Percentiles rank a stretch among this genome's conserved stretches.
Conservation (phyloP, 2,113 vertebrate species). For the Calonectris borealis region DNA sequence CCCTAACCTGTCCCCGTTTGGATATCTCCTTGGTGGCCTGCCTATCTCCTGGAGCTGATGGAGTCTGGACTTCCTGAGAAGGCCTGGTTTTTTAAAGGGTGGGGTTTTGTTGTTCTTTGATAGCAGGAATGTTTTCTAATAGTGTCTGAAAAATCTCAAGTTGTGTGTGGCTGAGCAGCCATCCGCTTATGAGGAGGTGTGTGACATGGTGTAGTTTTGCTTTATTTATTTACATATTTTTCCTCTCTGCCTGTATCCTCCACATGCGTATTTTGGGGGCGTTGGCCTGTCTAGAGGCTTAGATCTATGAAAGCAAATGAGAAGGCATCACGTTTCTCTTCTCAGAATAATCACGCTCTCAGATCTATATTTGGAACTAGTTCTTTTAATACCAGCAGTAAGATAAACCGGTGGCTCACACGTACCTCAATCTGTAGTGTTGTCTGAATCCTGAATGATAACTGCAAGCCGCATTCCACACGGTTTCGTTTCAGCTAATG, state of each 20-base stretch:
- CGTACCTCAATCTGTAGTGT: not conserved
- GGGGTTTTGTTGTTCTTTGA: constrained; percentile 29
- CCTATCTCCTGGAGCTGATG: not conserved
- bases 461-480: not conserved
- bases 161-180: not conserved
- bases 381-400: constrained; percentile 34
- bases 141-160: not conserved
- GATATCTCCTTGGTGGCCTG: not conserved
- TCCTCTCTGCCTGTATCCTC: not conserved
- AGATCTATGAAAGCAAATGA: constrained; percentile 38
- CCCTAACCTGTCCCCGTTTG: not conserved
- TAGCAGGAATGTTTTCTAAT: not conserved
- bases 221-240: constrained; percentile 60
- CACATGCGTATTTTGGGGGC: not conserved
- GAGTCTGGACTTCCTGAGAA: not conserved
- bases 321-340: constrained; percentile 36
- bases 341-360: constrained; percentile 24
- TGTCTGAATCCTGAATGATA: constrained; percentile 26
- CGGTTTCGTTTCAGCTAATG: not conserved
- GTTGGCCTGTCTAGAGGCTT: constrained; percentile 24
- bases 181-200: not conserved
- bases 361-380: constrained; percentile 37
- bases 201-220: not conserved
- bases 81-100: not conserved
- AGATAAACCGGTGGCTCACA: constrained; percentile 36